Conservation (phyloP, 2,113 vertebrate species). For the Plecotus auritus region DNA sequence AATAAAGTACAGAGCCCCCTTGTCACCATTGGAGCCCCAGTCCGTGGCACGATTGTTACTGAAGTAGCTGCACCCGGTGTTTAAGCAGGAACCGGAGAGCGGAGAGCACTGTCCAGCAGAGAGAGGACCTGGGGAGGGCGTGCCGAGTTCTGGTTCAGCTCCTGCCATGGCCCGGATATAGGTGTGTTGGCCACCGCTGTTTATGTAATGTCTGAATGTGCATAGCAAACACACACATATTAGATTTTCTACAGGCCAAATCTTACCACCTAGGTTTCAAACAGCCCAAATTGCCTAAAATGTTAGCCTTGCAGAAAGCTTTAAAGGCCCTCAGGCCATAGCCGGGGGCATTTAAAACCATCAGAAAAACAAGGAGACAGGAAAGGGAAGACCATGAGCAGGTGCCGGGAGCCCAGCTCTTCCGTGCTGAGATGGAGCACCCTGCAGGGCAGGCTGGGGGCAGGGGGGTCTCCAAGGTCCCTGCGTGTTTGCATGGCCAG, state of each 20-base stretch:
- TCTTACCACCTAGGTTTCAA: neutral
- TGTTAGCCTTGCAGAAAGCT: neutral
- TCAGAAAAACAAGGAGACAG: neutral
- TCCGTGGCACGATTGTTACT: fast-evolving
- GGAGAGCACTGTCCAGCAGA: fast-evolving
- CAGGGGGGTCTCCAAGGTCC: fast-evolving
- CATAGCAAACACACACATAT: fast-evolving
- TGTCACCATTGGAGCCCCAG: neutral
- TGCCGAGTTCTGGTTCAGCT: neutral
- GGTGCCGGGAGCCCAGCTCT: neutral
- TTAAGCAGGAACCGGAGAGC: neutral
- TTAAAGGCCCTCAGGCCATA: neutral
- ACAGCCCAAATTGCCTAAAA: neutral
- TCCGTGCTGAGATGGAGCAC: neutral
- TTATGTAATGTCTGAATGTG: fast-evolving
- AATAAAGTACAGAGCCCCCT: neutral
- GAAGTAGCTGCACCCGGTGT: neutral
- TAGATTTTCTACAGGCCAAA: neutral
- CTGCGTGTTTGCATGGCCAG: neutral
- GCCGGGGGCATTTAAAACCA: neutral
- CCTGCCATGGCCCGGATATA: too few relatives aligned
- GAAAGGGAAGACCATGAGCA: neutral
- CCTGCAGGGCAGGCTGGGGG: neutral
- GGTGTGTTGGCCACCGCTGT: neutral
- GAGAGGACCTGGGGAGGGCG: neutral